phyloP scores from a whole-genome alignment of 2,113 vertebrate genomes.

The Illadopsis cleaveri region DNA sequence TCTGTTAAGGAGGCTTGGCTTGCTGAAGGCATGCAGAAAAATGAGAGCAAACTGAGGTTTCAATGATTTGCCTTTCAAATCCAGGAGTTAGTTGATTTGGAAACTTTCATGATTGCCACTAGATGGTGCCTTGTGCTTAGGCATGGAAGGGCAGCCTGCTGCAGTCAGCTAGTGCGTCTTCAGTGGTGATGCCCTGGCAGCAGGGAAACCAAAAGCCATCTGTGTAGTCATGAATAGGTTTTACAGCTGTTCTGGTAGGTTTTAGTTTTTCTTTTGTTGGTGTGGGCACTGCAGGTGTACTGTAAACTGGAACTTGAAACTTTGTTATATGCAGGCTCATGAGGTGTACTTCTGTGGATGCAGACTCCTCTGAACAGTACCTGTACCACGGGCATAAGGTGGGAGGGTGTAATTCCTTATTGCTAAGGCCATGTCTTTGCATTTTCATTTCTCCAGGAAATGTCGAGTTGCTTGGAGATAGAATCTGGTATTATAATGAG shows the following conservation, averaged over 20 bases:
- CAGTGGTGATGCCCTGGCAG: not conserved
- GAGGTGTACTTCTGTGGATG: fast-evolving
- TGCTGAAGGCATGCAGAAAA: not conserved
- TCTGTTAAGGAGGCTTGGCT: not conserved
- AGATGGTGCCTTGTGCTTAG: constrained; percentile 47
- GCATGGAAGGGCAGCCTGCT: not conserved
- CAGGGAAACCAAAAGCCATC: not conserved
- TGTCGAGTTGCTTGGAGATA: not conserved
- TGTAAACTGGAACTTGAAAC: not conserved
- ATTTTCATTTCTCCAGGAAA: not conserved
- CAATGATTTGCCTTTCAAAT: not conserved
- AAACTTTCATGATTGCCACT: not conserved
- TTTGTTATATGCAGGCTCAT: fast-evolving
- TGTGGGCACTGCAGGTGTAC: not conserved
- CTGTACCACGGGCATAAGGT: fast-evolving
- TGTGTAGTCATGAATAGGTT: not conserved
- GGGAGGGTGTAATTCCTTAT: not conserved
- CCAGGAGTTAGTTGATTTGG: not conserved
- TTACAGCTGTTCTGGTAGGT: not conserved
- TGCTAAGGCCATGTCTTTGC: not conserved
- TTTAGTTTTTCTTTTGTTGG: not conserved
- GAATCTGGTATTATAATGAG: not conserved
- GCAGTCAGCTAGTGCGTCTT: not conserved
- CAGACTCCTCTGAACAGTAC: not conserved
- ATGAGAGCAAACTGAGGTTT: not conserved